Evolutionary conservation across 2,888 invertebrate species (phyloP).

Genomic region (Trichopoda pennipes): DNA sequence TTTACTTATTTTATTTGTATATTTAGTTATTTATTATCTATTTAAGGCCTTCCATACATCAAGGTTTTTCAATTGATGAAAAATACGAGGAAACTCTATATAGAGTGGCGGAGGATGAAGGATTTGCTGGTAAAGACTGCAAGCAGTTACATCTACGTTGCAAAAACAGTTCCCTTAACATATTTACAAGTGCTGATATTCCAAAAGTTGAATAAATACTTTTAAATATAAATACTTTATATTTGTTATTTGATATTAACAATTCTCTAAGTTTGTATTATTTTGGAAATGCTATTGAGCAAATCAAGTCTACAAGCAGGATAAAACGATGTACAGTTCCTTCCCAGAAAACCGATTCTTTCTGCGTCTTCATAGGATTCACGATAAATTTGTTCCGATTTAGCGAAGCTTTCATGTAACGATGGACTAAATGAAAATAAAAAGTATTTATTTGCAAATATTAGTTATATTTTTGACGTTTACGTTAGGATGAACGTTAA

Average conservation of each 20-base stretch:
- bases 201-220: background rate
- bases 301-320: conserved; percentile 75
- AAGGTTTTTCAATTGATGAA: conserved; percentile 83
- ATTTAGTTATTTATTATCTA: conserved; percentile 30
- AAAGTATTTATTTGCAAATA: background rate
- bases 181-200: conserved; percentile 59
- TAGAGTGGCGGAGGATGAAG: conserved; percentile 76
- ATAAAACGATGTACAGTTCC: conserved; percentile 77
- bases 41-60: conserved; percentile 82
- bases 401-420: conserved; percentile 83
- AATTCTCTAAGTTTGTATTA: conserved; percentile 3
- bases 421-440: conserved; percentile 80
- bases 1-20: no score
- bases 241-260: background rate
- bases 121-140: conserved; percentile 76
- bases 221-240: no score
- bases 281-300: conserved; percentile 67
- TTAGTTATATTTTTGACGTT: conserved; percentile 74
- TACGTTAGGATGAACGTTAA: conserved; percentile 86
- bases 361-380: conserved; percentile 78
- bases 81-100: conserved; percentile 75
- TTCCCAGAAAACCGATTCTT: conserved; percentile 75
- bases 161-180: conserved; percentile 70
- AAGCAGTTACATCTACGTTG: conserved; percentile 76
- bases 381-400: conserved; percentile 80